These are phyloP conservation scores for Tetramorium parvispinum DNA, from an alignment of 1,140 invertebrate species.

Conservation along the genomic window DNA sequence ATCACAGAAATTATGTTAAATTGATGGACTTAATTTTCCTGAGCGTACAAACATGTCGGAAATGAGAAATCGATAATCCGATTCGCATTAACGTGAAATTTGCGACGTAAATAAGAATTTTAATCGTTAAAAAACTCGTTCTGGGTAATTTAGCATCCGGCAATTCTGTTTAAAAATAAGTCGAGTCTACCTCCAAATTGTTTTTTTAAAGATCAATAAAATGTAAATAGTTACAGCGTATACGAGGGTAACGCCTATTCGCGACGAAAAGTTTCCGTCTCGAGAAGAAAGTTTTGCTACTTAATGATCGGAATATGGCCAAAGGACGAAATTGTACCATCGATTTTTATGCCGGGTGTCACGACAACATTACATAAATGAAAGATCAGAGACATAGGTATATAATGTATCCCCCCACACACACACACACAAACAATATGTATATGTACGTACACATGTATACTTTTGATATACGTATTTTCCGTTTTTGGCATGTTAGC, in stretches of 20 bases:
- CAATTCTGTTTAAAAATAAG: conserved; percentile 18
- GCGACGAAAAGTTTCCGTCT: not conserved
- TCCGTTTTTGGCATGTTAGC: too few relatives aligned
- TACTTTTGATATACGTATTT: too few relatives aligned
- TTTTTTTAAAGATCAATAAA: not conserved
- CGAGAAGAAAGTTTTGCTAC: conserved; percentile 1
- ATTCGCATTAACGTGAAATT: not conserved
- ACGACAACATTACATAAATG: too few relatives aligned
- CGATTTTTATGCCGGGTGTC: too few relatives aligned
- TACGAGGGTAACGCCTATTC: not conserved
- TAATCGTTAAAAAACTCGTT: not conserved
- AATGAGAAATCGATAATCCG: not conserved
- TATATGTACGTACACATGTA: too few relatives aligned
- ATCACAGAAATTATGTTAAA: not conserved
- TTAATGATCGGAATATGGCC: not conserved
- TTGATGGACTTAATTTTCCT: not conserved
- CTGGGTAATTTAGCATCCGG: not conserved
- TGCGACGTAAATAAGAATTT: not conserved
- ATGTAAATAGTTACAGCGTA: not conserved
- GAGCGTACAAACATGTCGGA: not conserved
- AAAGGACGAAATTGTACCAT: conserved; percentile 44
- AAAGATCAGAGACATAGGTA: too few relatives aligned
- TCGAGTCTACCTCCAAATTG: not conserved
- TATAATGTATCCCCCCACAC: too few relatives aligned
- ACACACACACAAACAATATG: too few relatives aligned